Conservation (phyloP, 64 coral and sea anemone species). For the Montipora sp. region DNA sequence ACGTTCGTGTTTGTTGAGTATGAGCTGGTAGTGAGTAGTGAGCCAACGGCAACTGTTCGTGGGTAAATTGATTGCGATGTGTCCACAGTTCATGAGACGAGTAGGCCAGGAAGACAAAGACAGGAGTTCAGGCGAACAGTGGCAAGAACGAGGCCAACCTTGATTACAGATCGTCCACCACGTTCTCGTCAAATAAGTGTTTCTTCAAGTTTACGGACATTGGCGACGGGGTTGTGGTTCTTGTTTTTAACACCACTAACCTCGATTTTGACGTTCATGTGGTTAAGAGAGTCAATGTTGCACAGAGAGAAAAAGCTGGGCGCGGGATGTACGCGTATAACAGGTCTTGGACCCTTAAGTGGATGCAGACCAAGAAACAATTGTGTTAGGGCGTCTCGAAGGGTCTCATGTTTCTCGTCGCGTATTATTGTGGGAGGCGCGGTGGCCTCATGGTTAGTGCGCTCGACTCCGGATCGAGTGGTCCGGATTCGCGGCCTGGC, state of each 20-base stretch:
- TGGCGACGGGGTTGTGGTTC: slow-evolving; percentile 38
- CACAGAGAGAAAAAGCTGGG: slow-evolving; percentile 34
- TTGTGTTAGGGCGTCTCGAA: slow-evolving; percentile 27
- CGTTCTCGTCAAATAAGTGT: slow-evolving; percentile 21
- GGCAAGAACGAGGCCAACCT: slow-evolving; percentile 22
- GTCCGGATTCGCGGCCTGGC: no score
- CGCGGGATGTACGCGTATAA: slow-evolving; percentile 60
- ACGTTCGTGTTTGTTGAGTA: slow-evolving; percentile 43
- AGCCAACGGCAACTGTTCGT: slow-evolving; percentile 41
- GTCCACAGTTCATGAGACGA: slow-evolving; percentile 67
- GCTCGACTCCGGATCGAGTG: no score
- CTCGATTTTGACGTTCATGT: slow-evolving; percentile 26
- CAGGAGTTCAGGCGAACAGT: slow-evolving; percentile 53
- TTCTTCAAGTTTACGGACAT: slow-evolving; percentile 31
- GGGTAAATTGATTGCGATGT: slow-evolving; percentile 58
- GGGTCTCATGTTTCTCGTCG: slow-evolving; percentile 51
- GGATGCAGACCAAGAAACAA: slow-evolving; percentile 55
- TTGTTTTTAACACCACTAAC: slow-evolving; percentile 6
- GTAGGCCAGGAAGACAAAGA: background rate
- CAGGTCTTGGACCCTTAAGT: slow-evolving; percentile 43
- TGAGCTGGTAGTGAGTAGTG: slow-evolving; percentile 31
- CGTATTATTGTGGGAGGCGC: no score
- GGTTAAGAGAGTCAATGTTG: background rate
- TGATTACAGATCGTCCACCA: slow-evolving; percentile 13
- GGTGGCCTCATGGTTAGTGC: no score